Evolutionary conservation across 2,888 invertebrate genomes (phyloP), one percentile per base, ranked within the genome.

Genomic region (Platycnemis pennipes): DNA sequence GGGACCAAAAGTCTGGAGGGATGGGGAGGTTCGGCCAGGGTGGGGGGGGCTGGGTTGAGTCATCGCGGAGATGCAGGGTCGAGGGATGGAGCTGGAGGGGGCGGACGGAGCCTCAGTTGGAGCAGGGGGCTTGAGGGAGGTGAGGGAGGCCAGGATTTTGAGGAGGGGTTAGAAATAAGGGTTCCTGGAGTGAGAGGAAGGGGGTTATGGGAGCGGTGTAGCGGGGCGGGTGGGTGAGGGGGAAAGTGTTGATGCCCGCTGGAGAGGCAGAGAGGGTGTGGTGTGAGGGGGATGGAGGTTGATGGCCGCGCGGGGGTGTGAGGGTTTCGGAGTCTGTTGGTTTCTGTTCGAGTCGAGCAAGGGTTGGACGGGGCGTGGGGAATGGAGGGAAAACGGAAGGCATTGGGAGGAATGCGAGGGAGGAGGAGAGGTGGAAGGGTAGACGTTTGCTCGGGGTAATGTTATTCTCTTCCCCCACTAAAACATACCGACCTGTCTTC

Each of bases 401-500:
- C 77, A 26, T 63, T 37, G 77, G n/a, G 16, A 37, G 77, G 37
- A 37, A 11, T 31, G 31, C 5, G 13, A 31, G 2, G n/a, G 2
- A 3, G 5, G 26, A 63, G 8, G n/a, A 22, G 63, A 63, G 5
- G 63, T 22, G 46, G n/a, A 3, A 46, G 19, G 26, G 88, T 46
- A 88, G 46, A 56, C 37, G 91, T 91, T 91, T n/a, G n/a, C 44
- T 56, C 37, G 91, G 22, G 44, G 63, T 91, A 91, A 91, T 91
- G 63, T 91, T 91, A 91, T 91, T 91, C 89, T 89, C 31, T 37
- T 77, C 37, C 37, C 77, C 89, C 56, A 26, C 69, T 42, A 63
- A 91, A 56, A 56, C 69, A 91, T 69, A 63, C 91, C 91, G 63
- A 91, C 91, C 91, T 63, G 91, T 69, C 91, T 91, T 91, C 91